Conservation (phyloP, 1,140 invertebrate species). For the Ephestia elutella region DNA sequence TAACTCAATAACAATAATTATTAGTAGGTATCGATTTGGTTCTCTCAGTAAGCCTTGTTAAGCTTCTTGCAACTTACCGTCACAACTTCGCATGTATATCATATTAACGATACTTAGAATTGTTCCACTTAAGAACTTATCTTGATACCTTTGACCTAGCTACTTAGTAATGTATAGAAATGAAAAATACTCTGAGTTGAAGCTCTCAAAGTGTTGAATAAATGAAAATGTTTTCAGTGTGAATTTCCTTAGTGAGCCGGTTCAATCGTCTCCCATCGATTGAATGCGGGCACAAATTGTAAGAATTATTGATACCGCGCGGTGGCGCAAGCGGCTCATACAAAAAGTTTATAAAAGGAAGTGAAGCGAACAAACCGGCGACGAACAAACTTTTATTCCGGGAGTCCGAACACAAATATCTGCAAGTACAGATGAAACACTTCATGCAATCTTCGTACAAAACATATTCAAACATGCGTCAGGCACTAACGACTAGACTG, state of each 20-base stretch:
- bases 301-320: conserved; percentile 66
- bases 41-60: conserved; percentile 10
- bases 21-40: not conserved
- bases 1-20: conserved; percentile 7
- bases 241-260: conserved; percentile 15
- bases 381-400: conserved; percentile 64
- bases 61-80: conserved; percentile 6
- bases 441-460: not conserved
- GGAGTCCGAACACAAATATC: conserved; percentile 17
- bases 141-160: not conserved
- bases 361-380: conserved; percentile 61
- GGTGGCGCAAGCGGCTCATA: conserved; percentile 44
- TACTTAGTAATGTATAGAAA: not conserved
- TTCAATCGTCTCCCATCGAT: conserved; percentile 30
- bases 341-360: conserved; percentile 69
- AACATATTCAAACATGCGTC: not conserved
- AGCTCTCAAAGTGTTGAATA: conserved; percentile 9
- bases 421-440: not conserved
- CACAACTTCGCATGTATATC: conserved; percentile 2
- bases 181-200: not conserved
- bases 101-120: conserved; percentile 5
- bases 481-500: too few species aligned
- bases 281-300: conserved; percentile 42
- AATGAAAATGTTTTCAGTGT: conserved; percentile 10
- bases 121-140: not conserved